These are phyloP conservation scores for Proteles cristata DNA, from an alignment of 2,113 vertebrate genomes.

Conservation along the genomic window DNA sequence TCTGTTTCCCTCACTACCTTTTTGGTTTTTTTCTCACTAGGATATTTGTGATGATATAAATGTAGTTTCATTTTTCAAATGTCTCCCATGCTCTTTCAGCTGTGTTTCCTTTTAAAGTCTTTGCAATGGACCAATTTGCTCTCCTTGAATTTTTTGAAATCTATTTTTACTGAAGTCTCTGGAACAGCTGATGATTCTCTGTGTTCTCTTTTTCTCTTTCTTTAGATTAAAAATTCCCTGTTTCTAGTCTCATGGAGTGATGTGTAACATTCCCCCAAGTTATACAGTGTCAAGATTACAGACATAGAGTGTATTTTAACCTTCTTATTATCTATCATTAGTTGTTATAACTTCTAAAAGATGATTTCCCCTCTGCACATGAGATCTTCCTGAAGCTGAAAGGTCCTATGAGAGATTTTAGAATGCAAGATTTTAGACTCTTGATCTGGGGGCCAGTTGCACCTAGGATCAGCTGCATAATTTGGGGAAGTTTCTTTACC, in stretches of 20 bases:
- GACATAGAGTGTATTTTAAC: background rate
- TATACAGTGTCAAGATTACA: background rate
- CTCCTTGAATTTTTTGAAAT: background rate
- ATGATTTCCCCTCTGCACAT: background rate
- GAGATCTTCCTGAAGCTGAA: background rate
- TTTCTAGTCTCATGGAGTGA: background rate
- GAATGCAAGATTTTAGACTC: background rate
- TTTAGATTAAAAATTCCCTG: background rate
- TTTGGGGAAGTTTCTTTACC: background rate
- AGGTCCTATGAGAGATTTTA: background rate
- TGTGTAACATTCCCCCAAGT: background rate
- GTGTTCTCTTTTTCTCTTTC: background rate
- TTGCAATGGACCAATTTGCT: background rate
- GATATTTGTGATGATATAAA: background rate
- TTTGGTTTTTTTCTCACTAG: background rate
- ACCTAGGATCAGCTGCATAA: background rate
- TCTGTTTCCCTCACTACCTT: background rate
- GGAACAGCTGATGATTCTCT: background rate
- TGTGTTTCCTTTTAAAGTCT: background rate
- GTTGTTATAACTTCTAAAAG: background rate
- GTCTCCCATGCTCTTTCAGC: constrained; percentile 9
- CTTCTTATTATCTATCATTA: background rate
- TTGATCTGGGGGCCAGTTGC: background rate
- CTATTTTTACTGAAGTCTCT: constrained; percentile 26
- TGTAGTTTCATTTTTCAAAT: background rate